These are phyloP conservation scores for Coregonus suidteri DNA, from an alignment of 2,797 vertebrate genomes.

Conservation along the genomic window DNA sequence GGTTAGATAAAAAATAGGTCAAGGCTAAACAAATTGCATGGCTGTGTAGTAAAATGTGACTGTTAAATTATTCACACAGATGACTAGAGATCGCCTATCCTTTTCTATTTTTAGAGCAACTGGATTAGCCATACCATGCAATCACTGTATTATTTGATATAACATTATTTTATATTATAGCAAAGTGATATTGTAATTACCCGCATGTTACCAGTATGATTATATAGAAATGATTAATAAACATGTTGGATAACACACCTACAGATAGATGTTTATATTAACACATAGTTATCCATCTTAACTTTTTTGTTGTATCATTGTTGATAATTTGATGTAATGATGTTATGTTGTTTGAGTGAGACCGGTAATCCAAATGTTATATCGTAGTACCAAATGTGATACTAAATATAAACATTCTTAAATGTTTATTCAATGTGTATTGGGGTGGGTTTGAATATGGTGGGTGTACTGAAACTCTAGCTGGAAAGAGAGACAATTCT, in stretches of 20 bases:
- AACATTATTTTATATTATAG: conserved; percentile 5
- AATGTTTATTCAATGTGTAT: conserved; percentile 35
- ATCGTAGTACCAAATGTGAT: conserved; percentile 23
- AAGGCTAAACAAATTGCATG: conserved; percentile 43
- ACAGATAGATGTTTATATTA: background rate
- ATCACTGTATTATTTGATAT: conserved; percentile 17
- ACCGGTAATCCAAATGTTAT: conserved; percentile 54
- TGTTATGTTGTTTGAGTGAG: conserved; percentile 41
- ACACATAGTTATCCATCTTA: conserved; percentile 10
- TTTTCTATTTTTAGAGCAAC: conserved; percentile 11
- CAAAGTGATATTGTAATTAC: background rate
- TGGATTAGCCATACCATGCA: conserved; percentile 25
- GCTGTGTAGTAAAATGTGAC: conserved; percentile 25
- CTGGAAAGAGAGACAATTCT: conserved; percentile 33
- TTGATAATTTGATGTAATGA: conserved; percentile 14
- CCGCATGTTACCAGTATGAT: conserved; percentile 31
- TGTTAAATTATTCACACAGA: conserved; percentile 22
- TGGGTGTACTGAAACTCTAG: conserved; percentile 47
- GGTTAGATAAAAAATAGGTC: conserved; percentile 26
- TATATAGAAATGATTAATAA: background rate
- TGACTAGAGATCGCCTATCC: conserved; percentile 17
- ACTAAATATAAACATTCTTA: conserved; percentile 18
- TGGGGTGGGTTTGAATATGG: conserved; percentile 55
- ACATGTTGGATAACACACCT: conserved; percentile 2
- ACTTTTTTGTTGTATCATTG: conserved; percentile 26